These are phyloP conservation scores for Chelonus insularis DNA, from an alignment of 1,140 invertebrate species.

Conservation along the genomic window DNA sequence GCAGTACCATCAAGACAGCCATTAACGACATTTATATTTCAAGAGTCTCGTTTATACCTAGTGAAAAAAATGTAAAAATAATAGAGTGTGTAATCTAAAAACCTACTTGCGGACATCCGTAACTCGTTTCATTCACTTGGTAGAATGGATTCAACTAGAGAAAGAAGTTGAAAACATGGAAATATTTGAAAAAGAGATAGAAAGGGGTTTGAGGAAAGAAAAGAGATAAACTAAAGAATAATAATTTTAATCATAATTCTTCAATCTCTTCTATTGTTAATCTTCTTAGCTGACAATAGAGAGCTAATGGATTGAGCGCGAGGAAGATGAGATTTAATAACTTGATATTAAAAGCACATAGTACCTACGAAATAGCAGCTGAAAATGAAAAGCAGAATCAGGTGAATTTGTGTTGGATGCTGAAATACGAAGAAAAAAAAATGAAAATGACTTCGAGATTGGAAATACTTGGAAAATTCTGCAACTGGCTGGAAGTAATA, in stretches of 20 bases:
- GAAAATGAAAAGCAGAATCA: not conserved
- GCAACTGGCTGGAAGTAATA: constrained; percentile 20
- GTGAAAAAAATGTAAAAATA: constrained; percentile 1
- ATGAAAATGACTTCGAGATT: constrained; percentile 13
- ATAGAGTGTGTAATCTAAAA: constrained; percentile 14
- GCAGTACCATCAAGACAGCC: constrained; percentile 10
- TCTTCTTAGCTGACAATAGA: too few species aligned
- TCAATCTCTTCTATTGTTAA: too few species aligned
- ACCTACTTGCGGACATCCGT: constrained; percentile 11
- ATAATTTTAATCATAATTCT: too few species aligned
- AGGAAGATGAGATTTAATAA: too few species aligned
- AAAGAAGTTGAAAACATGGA: too few species aligned
- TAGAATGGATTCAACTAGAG: too few species aligned
- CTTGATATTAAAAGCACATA: not conserved
- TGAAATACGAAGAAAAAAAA: not conserved
- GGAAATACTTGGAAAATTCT: constrained; percentile 16
- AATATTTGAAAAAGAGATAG: too few species aligned
- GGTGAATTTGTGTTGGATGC: not conserved
- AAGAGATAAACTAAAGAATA: too few species aligned
- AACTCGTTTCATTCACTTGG: not conserved
- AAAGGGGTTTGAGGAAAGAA: too few species aligned
- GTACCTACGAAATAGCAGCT: not conserved
- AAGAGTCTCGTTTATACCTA: not conserved
- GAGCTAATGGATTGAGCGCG: too few species aligned
- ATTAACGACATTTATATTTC: constrained; percentile 18